Base-by-base conservation (phyloP, 2,113 vertebrate genomes). In the Cynoglossus semilaevis region DNA sequence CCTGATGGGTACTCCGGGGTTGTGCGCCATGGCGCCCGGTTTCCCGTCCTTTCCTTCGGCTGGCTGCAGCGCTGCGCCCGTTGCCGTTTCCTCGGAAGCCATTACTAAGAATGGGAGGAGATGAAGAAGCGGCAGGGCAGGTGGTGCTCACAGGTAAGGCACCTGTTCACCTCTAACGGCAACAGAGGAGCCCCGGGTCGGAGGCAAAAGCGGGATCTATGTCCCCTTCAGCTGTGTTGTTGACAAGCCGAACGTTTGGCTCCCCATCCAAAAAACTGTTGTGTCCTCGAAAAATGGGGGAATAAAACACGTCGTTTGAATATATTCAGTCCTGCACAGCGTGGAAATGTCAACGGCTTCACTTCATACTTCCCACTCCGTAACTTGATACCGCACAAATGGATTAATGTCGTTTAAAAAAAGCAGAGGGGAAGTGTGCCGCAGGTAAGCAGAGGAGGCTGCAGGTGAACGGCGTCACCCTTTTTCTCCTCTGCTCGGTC, bases 1-100 rank as follows among this genome's bases (percentile, higher is more conserved):
- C 84, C 95, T 87, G 71, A 99, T 95, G 14, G 95, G 96, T 48
- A 98, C 83, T 9, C 85, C 91, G 0, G 94, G 93, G 59, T 90
- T 91, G 77, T 96, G 75, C n/a, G 92, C 85, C 77, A 80, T 17
- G 62, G 81, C 61, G 59, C 74, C 73, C 9, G 85, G 1, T 44
- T 52, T 67, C 5, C 61, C 85, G 56, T 81, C 88, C 53, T 71
- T 70, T 18, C 69, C 80, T 60, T 85, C 73, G 29, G 68, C 66
- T 41, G 63, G 52, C 47, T 46, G 78, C 47, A 62, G 65, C 34
- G 69, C 47, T 70, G 70, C 70, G 44, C 82, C 49, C 67, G 70
- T 70, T 50, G 84, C 49, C 0, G 78, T 19, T 74, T 85, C 88
- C 60, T 83, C 85, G 79, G 85, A 87, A 58, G 89, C 87, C 90